These are phyloP conservation scores for Onychostruthus taczanowskii DNA, from an alignment of 2,113 vertebrate species.

Conservation along the genomic window DNA sequence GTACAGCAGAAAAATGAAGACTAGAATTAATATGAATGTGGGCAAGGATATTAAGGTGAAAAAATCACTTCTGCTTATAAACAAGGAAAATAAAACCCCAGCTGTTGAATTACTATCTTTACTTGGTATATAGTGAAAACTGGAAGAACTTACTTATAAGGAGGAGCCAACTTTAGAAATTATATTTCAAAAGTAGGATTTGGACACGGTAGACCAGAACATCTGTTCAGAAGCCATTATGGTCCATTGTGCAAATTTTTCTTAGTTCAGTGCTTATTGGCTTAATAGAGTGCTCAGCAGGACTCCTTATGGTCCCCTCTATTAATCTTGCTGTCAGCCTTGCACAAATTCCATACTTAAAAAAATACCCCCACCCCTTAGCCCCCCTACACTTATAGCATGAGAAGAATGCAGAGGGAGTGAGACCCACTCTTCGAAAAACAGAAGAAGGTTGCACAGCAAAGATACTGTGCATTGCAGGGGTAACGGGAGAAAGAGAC, in stretches of 20 bases:
- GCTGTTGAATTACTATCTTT: neutral
- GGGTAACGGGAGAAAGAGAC: neutral
- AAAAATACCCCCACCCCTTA: neutral
- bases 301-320: neutral
- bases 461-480: neutral
- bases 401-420: constrained; percentile 6
- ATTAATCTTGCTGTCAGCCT: constrained; percentile 54
- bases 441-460: neutral
- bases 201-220: neutral
- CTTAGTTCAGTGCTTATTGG: constrained; percentile 46
- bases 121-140: neutral
- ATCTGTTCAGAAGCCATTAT: constrained; percentile 41
- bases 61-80: neutral
- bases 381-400: neutral
- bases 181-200: neutral
- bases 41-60: neutral
- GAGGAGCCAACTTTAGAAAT: neutral
- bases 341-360: constrained; percentile 27
- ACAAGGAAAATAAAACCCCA: neutral
- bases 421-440: neutral
- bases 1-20: neutral
- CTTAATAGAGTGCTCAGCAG: constrained; percentile 45
- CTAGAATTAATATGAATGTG: neutral
- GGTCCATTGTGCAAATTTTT: constrained; percentile 19
- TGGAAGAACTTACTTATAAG: neutral